Conservation (phyloP, 2,888 invertebrate genomes). For the Mesopsocus fuscifrons region DNA sequence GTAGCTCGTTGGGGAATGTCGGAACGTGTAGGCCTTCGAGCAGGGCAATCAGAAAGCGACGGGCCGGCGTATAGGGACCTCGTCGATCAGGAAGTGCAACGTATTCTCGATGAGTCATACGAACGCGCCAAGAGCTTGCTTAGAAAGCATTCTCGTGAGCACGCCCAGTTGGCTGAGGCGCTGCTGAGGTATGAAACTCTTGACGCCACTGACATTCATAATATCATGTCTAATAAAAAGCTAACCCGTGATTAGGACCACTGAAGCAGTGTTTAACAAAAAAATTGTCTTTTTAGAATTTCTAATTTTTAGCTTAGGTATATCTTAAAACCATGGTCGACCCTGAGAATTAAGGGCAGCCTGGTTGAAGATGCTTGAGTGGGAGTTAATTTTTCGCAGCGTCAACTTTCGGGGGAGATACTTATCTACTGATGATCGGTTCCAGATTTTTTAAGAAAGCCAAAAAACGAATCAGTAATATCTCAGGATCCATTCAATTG, state of each 20-base stretch:
- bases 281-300: no score
- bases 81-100: conserved; percentile 80
- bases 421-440: no score
- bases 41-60: conserved; percentile 65
- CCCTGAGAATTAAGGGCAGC: no score
- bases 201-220: conserved; percentile 69
- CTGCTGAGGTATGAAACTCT: conserved; percentile 92
- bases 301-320: no score
- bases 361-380: no score
- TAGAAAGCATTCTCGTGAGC: conserved; percentile 70
- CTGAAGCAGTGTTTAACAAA: no score
- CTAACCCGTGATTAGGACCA: not conserved
- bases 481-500: not conserved
- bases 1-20: conserved; percentile 98
- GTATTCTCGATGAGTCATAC: conserved; percentile 75
- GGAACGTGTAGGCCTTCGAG: conserved; percentile 72
- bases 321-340: no score
- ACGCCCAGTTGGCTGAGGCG: conserved; percentile 85
- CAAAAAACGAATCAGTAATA: no score
- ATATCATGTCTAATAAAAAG: not conserved
- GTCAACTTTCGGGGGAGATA: no score
- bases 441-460: no score
- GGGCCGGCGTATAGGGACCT: conserved; percentile 19
- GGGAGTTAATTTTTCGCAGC: no score
- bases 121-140: conserved; percentile 82